Base-by-base conservation (phyloP, 2,888 invertebrate species). In the Drosophila prolongata region DNA sequence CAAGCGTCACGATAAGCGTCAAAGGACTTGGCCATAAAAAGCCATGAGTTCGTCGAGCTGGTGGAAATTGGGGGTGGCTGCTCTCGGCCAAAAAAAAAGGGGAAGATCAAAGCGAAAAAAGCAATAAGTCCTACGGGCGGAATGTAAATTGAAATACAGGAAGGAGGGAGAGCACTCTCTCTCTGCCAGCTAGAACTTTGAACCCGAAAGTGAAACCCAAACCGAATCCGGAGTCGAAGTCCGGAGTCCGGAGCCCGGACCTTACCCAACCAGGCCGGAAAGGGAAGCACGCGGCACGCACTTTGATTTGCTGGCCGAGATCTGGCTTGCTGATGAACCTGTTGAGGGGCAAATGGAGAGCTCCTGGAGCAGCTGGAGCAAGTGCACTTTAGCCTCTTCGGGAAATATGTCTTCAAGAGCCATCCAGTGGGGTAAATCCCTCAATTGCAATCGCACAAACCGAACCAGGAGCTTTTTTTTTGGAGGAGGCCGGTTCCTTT, bases 101-200 rank as follows among this genome's bases (percentile, higher is more conserved):
- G 49, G 60, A 72, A 88, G 80, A 80, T 88, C 87, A 83, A 83
- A 83, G 83, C 76, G 68, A 80, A 78, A 83, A 80, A 83, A 73
- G 78, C 84, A 87, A 66, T 78, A 74, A 76, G 67, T 75, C 78
- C 89, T 89, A 78, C 80, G 81, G 89, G 84, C 83, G 72, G 65
- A 80, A 83, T 83, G 74, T 53, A 83, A 83, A 83, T 83, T 83
- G 87, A 80, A 83, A 81, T 76, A 64, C 76, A 78, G 73, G 78
- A 82, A 64, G 43, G 14, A 10, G 13, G 4, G 9, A 9, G 40
- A n/a, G 27, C 30, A 16, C 35, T 34, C 35, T 8, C 34, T 16
- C 34, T 49, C 30, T 10, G 1, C 10, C 47, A 27, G 40, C 16
- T 5, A n/a, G 38, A 60, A 58, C 53, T 60, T 60, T 68, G 72